These are phyloP conservation scores for Petrosia ficiformis DNA, from an alignment of 37 sponge, comb jelly and placozoan genomes.

Conservation along the genomic window DNA sequence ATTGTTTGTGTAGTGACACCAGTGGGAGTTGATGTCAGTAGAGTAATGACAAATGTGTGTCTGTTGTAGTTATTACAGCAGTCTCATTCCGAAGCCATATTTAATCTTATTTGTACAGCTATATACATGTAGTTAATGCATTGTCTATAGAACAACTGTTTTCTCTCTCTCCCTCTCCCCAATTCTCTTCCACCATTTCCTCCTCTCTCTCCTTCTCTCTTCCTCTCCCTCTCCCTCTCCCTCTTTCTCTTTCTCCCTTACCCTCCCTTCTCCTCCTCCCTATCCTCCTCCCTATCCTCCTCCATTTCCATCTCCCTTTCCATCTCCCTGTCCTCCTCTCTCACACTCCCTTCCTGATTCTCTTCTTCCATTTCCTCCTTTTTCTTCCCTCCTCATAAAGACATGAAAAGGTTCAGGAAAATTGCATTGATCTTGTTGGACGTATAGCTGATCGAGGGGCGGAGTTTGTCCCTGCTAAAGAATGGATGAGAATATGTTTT, in stretches of 20 bases:
- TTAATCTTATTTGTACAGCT: too few relatives aligned
- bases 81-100: too few relatives aligned
- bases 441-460: conserved; percentile 95
- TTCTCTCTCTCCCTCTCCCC: background rate
- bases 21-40: too few relatives aligned
- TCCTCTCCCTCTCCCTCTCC: background rate
- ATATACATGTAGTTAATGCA: too few relatives aligned
- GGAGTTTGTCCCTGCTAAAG: conserved; percentile 88
- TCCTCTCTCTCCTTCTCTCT: background rate
- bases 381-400: conserved; percentile 27
- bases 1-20: too few relatives aligned
- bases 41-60: too few relatives aligned
- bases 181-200: background rate
- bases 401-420: conserved; percentile 99
- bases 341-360: background rate
- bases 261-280: background rate
- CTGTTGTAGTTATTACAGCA: too few relatives aligned
- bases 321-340: background rate
- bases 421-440: conserved; percentile 97
- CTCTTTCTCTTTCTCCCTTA: background rate
- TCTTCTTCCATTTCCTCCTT: background rate
- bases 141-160: conserved; percentile 1
- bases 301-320: background rate
- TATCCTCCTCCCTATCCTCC: background rate
- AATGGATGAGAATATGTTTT: conserved; percentile 99